Evolutionary conservation across 2,113 vertebrate species (phyloP).

Genomic region (Chaetodon trifascialis): DNA sequence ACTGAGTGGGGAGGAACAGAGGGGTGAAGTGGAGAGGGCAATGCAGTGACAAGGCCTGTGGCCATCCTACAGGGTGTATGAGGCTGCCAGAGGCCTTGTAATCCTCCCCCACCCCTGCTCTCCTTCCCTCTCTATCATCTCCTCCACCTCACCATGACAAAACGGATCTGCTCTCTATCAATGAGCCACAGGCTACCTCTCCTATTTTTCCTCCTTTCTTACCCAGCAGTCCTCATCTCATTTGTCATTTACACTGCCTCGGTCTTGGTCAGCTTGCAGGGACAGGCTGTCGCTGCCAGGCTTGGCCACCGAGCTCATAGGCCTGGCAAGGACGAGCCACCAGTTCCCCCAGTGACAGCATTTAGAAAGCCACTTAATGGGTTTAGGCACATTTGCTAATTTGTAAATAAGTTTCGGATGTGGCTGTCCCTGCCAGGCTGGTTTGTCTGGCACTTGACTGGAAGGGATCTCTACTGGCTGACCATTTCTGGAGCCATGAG

Average conservation of each 20-base stretch:
- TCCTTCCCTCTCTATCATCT: slow-evolving; percentile 51
- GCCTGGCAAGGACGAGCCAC: slow-evolving; percentile 59
- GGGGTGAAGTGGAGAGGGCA: not conserved
- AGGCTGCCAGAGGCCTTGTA: slow-evolving; percentile 69
- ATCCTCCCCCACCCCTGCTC: slow-evolving; percentile 49
- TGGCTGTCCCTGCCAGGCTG: slow-evolving; percentile 38
- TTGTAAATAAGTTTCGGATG: slow-evolving; percentile 73
- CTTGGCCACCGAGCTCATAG: slow-evolving; percentile 5
- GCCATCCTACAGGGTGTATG: slow-evolving; percentile 47
- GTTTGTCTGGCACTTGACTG: slow-evolving; percentile 48
- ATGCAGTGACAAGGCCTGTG: slow-evolving; percentile 5
- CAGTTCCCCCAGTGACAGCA: slow-evolving; percentile 52
- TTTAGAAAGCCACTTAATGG: slow-evolving; percentile 68
- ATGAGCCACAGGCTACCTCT: slow-evolving; percentile 68
- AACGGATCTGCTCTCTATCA: slow-evolving; percentile 76
- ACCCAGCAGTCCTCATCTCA: slow-evolving; percentile 54
- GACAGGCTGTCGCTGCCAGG: slow-evolving; percentile 34
- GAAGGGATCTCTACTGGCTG: slow-evolving; percentile 11
- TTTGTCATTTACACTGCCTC: slow-evolving; percentile 58
- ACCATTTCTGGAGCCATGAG: slow-evolving; percentile 20
- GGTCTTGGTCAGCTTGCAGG: slow-evolving; percentile 43
- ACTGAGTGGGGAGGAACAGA: not conserved
- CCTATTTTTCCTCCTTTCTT: slow-evolving; percentile 43
- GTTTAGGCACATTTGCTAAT: slow-evolving; percentile 73
- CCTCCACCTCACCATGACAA: slow-evolving; percentile 76